Base-by-base conservation (phyloP, 2,888 invertebrate species). In the Pegoplata infirma region DNA sequence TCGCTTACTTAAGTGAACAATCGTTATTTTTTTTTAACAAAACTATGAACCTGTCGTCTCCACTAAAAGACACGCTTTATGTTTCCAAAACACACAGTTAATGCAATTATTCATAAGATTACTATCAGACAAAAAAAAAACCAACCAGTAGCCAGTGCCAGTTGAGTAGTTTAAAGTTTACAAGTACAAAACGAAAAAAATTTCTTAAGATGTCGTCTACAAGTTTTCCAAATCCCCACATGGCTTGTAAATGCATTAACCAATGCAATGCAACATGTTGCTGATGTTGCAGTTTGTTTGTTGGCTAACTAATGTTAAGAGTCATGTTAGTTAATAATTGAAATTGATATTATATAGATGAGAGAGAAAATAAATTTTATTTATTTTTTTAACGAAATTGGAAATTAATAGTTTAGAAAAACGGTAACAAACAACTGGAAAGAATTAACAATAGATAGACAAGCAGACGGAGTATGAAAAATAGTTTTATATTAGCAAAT, bases 331-430 rank as follows among this genome's bases (percentile, higher is more conserved):
- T 32, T 32, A 32, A 32, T 32, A 32, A 40, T 40, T 40, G 36
- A 40, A 40, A 40, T 40, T n/a, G 36, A 40, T 40, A 40, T 40
- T 36, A 25, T 25, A n/a, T 25, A n/a, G 28, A 63, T 25, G 47
- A 47, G 47, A 47, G 47, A 63, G 47, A 63, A 47, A 61, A 61
- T 61, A 21, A 16, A n/a, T n/a, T 28, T 16, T 16, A 32, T 36
- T 49, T 49, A n/a, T 49, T 23, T 7, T 58, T 44, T 12, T 12
- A 17, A 8, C 36, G 44, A 68, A 47, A 73, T 68, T 69, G 47
- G 19, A 74, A 66, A 74, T 78, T 78, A 71, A 78, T 79, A 36
- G 74, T 28, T 69, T 71, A 53, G 63, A 78, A 74, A 79, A 79
- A 75, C 75, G 75, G 75, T 75, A 74, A 75, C 71, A 75, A 66